Evolutionary conservation across 2,113 vertebrate genomes (phyloP).

Genomic region (Mastomys coucha): DNA sequence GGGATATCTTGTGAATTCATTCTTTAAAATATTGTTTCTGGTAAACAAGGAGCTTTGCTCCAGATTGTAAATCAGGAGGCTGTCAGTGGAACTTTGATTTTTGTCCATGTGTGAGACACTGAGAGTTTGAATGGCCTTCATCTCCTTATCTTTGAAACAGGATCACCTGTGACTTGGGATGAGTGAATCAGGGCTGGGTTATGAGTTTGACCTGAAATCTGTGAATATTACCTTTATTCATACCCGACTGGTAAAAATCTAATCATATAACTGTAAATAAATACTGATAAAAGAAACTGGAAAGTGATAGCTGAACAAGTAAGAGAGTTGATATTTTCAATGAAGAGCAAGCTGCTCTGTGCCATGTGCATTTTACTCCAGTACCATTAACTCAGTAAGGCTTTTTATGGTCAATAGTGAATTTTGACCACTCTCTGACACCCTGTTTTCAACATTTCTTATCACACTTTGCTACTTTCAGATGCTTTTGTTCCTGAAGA

Average conservation of each 20-base stretch:
- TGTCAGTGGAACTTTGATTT: background rate
- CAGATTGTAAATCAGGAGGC: background rate
- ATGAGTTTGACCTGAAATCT: background rate
- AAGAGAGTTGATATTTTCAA: background rate
- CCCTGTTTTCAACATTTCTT: background rate
- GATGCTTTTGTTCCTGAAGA: background rate
- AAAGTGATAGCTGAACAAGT: background rate
- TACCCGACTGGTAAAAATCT: background rate
- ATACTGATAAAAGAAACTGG: background rate
- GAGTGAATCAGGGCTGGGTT: background rate
- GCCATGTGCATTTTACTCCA: slow-evolving; percentile 1
- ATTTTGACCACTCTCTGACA: background rate
- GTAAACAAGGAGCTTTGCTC: background rate
- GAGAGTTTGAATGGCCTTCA: background rate
- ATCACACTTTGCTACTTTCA: background rate
- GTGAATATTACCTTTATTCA: background rate
- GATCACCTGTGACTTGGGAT: background rate
- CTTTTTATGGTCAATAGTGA: background rate
- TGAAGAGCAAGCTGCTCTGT: background rate
- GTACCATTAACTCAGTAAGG: background rate
- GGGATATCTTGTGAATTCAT: background rate
- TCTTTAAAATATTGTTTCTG: background rate
- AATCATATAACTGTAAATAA: background rate
- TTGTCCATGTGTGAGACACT: background rate
- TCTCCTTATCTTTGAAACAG: background rate